Evolutionary conservation across 2,113 vertebrate genomes (phyloP).

Genomic region (Oxygymnocypris stewartii): DNA sequence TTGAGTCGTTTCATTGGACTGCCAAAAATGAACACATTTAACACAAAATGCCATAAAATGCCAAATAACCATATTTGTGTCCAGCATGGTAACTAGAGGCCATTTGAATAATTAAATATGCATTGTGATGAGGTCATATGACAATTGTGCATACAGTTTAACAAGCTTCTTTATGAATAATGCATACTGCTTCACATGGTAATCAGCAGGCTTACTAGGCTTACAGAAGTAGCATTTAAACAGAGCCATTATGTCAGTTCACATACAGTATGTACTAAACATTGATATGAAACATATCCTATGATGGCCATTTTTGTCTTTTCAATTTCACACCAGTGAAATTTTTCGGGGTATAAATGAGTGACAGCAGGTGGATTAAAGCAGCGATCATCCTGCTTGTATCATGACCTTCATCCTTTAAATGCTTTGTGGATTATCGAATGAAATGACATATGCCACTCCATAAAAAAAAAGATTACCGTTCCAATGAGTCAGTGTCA

Average conservation of each 20-base stretch:
- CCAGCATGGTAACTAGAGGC: background rate
- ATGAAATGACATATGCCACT: constrained; percentile 44
- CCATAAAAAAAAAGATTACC: constrained; percentile 35
- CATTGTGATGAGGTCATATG: background rate
- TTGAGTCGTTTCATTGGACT: background rate
- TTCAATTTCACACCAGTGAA: background rate
- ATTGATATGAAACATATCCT: background rate
- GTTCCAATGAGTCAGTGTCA: constrained; percentile 9
- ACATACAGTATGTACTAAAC: too few relatives aligned
- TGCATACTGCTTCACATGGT: background rate
- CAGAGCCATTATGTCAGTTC: too few relatives aligned
- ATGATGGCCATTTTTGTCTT: background rate
- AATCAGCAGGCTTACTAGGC: background rate
- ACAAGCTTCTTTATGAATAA: background rate
- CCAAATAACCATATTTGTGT: background rate
- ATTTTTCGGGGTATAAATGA: background rate
- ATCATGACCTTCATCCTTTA: constrained; percentile 45
- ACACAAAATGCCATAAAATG: background rate
- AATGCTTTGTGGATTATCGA: constrained; percentile 42
- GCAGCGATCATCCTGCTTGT: constrained; percentile 8
- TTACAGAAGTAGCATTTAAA: background rate
- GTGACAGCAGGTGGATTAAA: constrained; percentile 38
- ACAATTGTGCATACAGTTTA: background rate
- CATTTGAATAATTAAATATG: background rate
- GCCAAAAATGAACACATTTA: background rate